Evolutionary conservation across 2,797 vertebrate species (phyloP).

Genomic region (Carcharodon carcharias): DNA sequence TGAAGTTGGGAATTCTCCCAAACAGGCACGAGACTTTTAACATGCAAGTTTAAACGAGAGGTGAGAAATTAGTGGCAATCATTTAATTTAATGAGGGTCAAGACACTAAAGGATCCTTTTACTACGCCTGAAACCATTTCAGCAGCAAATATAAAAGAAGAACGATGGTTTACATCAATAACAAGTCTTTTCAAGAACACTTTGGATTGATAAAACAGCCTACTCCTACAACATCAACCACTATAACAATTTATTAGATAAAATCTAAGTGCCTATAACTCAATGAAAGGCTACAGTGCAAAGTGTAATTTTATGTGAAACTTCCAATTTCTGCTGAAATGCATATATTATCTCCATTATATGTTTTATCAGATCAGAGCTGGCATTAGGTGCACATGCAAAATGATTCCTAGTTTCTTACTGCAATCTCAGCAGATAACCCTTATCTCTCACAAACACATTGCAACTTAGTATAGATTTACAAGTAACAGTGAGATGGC

Average conservation of each 20-base stretch:
- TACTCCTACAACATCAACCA: neutral
- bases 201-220: neutral
- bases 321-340: constrained; percentile 18
- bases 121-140: neutral
- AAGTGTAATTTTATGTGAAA: neutral
- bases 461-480: constrained; percentile 24
- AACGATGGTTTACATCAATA: neutral
- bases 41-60: neutral
- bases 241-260: neutral
- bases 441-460: constrained; percentile 35
- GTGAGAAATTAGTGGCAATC: neutral
- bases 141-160: neutral
- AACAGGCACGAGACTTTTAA: neutral
- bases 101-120: neutral
- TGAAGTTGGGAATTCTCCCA: no score
- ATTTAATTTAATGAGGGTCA: neutral
- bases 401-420: neutral
- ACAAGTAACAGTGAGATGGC: constrained; percentile 21
- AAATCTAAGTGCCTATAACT: constrained; percentile 17
- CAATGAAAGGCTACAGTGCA: neutral
- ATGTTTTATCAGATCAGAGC: neutral
- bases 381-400: neutral
- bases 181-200: neutral
- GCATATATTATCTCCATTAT: neutral
- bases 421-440: neutral